These are phyloP conservation scores for Cairina moschata DNA, from an alignment of 2,113 vertebrate genomes.

Conservation along the genomic window DNA sequence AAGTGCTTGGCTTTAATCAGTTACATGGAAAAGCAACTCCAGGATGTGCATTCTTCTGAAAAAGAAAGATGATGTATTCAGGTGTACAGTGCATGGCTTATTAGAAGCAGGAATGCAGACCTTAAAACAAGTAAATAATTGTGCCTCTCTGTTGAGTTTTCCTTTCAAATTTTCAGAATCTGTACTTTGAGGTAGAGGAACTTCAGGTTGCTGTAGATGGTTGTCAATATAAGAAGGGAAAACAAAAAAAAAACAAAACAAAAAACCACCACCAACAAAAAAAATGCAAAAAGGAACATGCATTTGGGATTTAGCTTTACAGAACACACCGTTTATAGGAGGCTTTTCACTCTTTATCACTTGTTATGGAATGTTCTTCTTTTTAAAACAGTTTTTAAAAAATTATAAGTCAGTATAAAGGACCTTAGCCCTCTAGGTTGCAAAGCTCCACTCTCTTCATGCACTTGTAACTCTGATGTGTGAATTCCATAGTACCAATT, in stretches of 20 bases:
- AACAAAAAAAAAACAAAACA: background rate
- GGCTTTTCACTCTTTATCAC: background rate
- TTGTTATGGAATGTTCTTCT: background rate
- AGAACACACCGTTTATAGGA: background rate
- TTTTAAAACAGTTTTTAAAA: background rate
- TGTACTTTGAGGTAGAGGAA: background rate
- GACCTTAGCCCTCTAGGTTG: background rate
- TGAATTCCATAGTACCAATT: conserved; percentile 18
- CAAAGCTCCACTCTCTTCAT: background rate
- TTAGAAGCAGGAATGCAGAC: background rate
- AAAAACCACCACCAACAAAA: no score
- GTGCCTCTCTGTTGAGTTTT: background rate
- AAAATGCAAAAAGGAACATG: background rate
- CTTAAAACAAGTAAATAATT: background rate
- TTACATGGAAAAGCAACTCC: background rate
- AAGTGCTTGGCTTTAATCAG: background rate
- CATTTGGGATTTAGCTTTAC: background rate
- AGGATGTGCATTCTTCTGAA: background rate
- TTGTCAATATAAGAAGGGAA: background rate
- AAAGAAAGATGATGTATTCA: background rate
- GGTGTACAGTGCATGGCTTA: background rate
- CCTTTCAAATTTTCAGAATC: background rate
- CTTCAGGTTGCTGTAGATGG: background rate
- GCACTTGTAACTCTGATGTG: background rate
- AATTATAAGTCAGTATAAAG: background rate